Evolutionary conservation across 2,888 invertebrate species (phyloP).

Genomic region (Octonoba sinensis): DNA sequence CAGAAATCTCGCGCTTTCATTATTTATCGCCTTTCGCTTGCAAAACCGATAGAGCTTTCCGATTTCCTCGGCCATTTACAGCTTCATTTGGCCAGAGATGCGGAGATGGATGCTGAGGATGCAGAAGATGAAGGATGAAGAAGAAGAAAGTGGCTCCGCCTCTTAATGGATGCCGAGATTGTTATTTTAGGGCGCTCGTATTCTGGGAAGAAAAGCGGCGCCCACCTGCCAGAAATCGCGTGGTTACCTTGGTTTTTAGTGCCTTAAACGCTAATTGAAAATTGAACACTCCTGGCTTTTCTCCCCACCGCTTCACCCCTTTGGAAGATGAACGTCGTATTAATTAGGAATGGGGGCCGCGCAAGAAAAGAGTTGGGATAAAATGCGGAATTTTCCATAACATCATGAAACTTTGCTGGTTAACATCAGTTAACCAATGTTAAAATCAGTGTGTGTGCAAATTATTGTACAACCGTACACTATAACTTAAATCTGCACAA

Average conservation of each 20-base stretch:
- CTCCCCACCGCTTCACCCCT: conserved; percentile 2
- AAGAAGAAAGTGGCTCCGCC: conserved; percentile 9
- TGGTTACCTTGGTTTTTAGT: conserved; percentile 62
- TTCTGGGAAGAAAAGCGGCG: conserved; percentile 52
- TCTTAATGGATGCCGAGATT: conserved; percentile 59
- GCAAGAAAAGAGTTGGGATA: conserved; percentile 45
- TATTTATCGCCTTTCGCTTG: conserved; percentile 34
- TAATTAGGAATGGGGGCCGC: conserved; percentile 58
- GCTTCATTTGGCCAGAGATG: conserved; percentile 52
- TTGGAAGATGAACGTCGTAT: conserved; percentile 33
- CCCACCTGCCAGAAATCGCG: conserved; percentile 47
- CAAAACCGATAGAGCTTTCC: conserved; percentile 42
- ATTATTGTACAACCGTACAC: no score
- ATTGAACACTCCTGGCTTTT: conserved; percentile 45
- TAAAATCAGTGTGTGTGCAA: no score
- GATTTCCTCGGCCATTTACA: conserved; percentile 27
- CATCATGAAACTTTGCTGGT: background rate
- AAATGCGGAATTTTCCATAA: background rate
- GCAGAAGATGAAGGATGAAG: background rate
- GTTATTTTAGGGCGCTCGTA: conserved; percentile 53
- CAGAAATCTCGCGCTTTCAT: conserved; percentile 18
- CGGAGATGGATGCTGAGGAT: conserved; percentile 48
- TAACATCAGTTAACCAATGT: no score
- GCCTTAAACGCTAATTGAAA: conserved; percentile 62
- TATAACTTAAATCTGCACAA: no score